Evolutionary conservation across 2,797 vertebrate genomes (phyloP).

Genomic region (Malurus splendens): DNA sequence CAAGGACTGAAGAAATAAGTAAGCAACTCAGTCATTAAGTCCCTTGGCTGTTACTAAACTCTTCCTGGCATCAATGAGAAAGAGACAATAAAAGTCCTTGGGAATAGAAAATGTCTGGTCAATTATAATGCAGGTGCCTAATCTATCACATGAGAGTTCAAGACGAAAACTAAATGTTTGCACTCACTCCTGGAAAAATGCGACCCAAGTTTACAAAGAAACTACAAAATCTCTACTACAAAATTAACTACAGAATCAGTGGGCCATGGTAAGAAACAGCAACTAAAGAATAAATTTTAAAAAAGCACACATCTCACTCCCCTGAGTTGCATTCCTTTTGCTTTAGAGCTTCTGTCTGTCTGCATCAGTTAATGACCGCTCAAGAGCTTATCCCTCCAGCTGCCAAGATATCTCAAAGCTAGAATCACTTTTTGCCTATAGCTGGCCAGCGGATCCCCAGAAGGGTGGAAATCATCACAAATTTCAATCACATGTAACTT

Average conservation of each 20-base stretch:
- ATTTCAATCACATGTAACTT: neutral
- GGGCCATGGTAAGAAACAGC: neutral
- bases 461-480: neutral
- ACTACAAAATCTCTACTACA: neutral
- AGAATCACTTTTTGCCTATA: neutral
- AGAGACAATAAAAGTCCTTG: neutral
- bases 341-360: neutral
- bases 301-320: neutral
- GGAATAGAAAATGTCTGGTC: neutral
- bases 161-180: neutral
- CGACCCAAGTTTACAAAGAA: neutral
- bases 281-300: constrained; percentile 1
- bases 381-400: constrained; percentile 4
- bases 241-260: neutral
- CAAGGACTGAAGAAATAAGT: neutral
- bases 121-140: neutral
- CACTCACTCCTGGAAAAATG: neutral
- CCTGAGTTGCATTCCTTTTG: neutral
- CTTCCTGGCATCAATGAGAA: neutral
- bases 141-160: neutral
- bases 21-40: neutral
- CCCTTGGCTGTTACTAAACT: neutral
- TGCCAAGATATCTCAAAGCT: neutral
- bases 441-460: neutral
- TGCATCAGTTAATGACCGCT: constrained; percentile 16